These are phyloP conservation scores for Urophycis tenuis DNA, from an alignment of 2,797 vertebrate genomes.

Conservation along the genomic window DNA sequence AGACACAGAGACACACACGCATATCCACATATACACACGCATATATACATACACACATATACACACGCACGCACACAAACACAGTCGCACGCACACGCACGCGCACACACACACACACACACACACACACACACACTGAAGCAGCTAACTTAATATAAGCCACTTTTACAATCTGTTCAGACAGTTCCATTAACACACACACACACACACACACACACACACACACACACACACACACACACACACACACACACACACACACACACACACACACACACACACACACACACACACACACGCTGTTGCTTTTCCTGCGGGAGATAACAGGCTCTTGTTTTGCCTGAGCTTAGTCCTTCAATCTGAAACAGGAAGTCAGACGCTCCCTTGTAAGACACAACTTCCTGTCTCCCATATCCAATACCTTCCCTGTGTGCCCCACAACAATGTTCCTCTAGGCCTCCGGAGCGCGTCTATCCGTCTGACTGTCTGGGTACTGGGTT, in stretches of 20 bases:
- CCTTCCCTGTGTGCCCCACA: conserved; percentile 39
- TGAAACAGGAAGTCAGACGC: conserved; percentile 57
- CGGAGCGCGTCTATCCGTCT: not conserved
- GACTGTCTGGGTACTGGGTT: not conserved
- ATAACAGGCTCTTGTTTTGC: conserved; percentile 56
- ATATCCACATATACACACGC: not conserved
- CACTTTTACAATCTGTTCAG: too few relatives aligned
- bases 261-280: conserved; percentile 1
- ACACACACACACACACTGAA: not conserved
- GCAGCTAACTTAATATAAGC: too few relatives aligned
- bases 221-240: conserved; percentile 2
- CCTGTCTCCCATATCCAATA: conserved; percentile 53
- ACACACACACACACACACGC: conserved; percentile 5
- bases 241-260: conserved; percentile 1
- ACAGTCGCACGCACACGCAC: not conserved
- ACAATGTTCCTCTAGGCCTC: not conserved
- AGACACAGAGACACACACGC: not conserved
- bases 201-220: not conserved
- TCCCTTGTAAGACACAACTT: conserved; percentile 61
- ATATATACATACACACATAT: not conserved
- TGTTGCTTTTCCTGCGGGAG: conserved; percentile 46
- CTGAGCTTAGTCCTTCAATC: conserved; percentile 46
- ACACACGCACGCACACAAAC: not conserved
- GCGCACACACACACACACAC: not conserved
- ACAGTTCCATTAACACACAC: not conserved